phyloP scores from a whole-genome alignment of 2,113 vertebrate species.

The Phalacrocorax pelagicus region DNA sequence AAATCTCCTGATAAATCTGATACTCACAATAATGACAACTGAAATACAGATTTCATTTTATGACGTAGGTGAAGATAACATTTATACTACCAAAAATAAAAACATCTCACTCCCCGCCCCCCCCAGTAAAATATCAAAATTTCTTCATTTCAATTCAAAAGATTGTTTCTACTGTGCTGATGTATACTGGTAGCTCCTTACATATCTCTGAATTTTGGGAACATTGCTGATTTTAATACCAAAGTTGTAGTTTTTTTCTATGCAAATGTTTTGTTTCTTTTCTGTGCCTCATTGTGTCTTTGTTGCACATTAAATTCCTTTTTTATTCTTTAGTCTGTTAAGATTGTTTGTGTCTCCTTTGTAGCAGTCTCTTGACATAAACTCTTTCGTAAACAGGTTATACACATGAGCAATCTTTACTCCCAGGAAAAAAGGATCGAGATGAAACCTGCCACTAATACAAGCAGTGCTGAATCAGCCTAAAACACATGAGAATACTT shows the following conservation, averaged over 20 bases:
- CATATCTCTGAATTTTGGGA: background rate
- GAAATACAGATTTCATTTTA: background rate
- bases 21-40: background rate
- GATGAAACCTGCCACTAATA: slow-evolving; percentile 32
- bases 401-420: slow-evolving; percentile 15
- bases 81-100: background rate
- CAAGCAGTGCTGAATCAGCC: slow-evolving; percentile 6
- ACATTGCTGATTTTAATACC: background rate
- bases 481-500: slow-evolving; percentile 1
- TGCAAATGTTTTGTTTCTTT: background rate
- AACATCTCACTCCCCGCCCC: background rate
- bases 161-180: background rate
- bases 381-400: background rate
- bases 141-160: background rate
- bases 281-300: background rate
- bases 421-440: background rate
- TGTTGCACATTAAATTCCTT: background rate
- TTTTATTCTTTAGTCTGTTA: background rate
- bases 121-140: background rate
- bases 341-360: background rate
- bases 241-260: background rate
- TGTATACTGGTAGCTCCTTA: background rate
- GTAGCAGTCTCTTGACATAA: slow-evolving; percentile 27
- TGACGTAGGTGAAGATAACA: background rate
- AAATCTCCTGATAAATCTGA: background rate